Evolutionary conservation across 2,113 vertebrate genomes (phyloP).

Genomic region (Calidris pygmaea): DNA sequence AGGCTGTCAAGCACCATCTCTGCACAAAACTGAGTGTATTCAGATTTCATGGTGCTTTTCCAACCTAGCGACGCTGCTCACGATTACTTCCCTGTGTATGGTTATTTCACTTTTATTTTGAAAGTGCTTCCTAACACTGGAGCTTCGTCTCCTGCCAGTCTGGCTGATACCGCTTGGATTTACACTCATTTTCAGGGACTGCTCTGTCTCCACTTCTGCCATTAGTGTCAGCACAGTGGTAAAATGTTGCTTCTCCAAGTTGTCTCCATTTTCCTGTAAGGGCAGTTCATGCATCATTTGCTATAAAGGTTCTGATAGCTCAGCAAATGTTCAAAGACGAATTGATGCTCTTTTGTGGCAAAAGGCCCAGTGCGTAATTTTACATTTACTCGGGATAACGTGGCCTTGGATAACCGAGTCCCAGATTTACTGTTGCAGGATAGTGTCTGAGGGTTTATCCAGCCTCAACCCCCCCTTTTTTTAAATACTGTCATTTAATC

Average conservation of each 20-base stretch:
- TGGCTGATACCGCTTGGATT: constrained; percentile 27
- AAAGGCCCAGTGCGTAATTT: constrained; percentile 50
- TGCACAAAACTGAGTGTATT: fast-evolving
- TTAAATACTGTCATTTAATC: constrained; percentile 44
- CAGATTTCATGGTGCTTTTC: not conserved
- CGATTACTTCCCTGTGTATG: not conserved
- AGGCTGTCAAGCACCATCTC: not conserved
- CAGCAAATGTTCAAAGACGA: constrained; percentile 51
- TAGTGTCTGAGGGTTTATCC: constrained; percentile 40
- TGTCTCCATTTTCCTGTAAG: constrained; percentile 46
- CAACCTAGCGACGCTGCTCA: not conserved
- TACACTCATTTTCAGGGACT: constrained; percentile 46
- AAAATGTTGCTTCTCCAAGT: constrained; percentile 53
- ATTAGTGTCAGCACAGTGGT: constrained; percentile 46
- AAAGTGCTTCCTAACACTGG: not conserved
- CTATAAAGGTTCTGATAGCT: constrained; percentile 58
- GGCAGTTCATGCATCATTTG: constrained; percentile 60
- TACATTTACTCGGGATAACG: constrained; percentile 33
- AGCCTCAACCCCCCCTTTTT: not conserved
- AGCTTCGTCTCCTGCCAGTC: not conserved
- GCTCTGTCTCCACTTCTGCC: constrained; percentile 41
- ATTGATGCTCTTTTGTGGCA: constrained; percentile 50
- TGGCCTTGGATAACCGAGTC: constrained; percentile 54
- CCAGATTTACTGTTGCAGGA: constrained; percentile 34
- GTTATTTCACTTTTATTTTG: constrained; percentile 27